Percentiles rank a stretch among this genome's conserved stretches.
Evolutionary conservation across 2,797 vertebrate species (phyloP).

Genomic region (Sebastolobus altivelis): DNA sequence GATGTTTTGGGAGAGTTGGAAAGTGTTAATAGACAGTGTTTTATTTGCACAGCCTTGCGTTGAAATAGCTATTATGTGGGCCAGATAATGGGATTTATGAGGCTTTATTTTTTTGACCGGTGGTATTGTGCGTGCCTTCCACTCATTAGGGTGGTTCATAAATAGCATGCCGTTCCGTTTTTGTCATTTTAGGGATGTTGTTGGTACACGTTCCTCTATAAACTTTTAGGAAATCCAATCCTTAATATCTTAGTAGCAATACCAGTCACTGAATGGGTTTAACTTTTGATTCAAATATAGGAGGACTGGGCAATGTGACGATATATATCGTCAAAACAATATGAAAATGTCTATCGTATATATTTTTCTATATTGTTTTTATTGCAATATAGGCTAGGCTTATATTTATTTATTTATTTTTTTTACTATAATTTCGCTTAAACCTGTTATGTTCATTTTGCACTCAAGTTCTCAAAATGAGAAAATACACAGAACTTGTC

Average conservation of each 20-base stretch:
- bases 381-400: too few species aligned
- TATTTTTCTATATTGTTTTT: too few species aligned
- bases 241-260: not conserved
- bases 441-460: too few species aligned
- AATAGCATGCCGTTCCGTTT: conserved; percentile 7
- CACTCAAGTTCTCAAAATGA: too few species aligned
- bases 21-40: conserved; percentile 26
- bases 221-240: not conserved
- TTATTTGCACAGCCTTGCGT: conserved; percentile 28
- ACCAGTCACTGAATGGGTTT: not conserved
- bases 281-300: not conserved
- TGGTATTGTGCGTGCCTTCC: conserved; percentile 18
- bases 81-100: conserved; percentile 32
- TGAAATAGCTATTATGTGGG: conserved; percentile 27
- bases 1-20: not conserved
- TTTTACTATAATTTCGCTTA: too few species aligned
- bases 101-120: conserved; percentile 33
- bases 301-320: too few species aligned
- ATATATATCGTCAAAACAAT: too few species aligned
- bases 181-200: conserved; percentile 11
- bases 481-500: too few species aligned
- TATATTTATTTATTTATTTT: too few species aligned
- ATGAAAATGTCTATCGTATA: too few species aligned
- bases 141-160: conserved; percentile 16
- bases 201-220: not conserved